Base-by-base conservation (phyloP, 2,888 invertebrate genomes). In the Amiota minor region DNA sequence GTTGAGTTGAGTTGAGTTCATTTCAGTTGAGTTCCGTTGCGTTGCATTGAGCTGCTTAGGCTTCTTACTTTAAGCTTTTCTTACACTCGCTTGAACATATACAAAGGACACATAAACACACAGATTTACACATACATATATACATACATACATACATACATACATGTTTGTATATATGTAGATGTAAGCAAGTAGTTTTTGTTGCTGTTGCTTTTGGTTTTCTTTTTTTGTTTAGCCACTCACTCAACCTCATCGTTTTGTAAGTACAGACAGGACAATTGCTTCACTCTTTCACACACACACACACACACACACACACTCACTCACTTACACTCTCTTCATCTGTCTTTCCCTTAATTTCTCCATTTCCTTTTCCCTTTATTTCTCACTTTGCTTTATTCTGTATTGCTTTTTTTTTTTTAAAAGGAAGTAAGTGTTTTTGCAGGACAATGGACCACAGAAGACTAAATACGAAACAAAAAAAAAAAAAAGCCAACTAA, bases 101-200 rank as follows among this genome's bases (percentile, higher is more conserved):
- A 59, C 59, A 59, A 59, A 59, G 3, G 59, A 11, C 18, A 16
- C 23, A 16, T 12, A 16, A n/a, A 16, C 56, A 67, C 65, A 72
- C 46, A 23, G 53, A 72, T 67, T 68, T 62, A 53, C 72, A 49
- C 73, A 77, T 68, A 68, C 65, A 74, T 59, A 72, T 10, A 64
- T 35, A 67, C 16, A 65, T 70, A 23, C 18, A 69, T 47, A 71
- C 64, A 72, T 18, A 74, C 70, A 72, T 61, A 59, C 71, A 72
- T 47, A 49, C 50, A 59, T n/a, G n/a, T n/a, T n/a, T n/a, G n/a
- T n/a, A n/a, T n/a, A n/a, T n/a, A n/a, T n/a, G n/a, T n/a, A n/a
- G n/a, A 56, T 77, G 79, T 70, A 85, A 80, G 84, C 85, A 86
- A 50, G 53, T 85, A 35, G 35, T 35, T 35, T 35, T 35, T 35